Conservation (phyloP, 2,797 vertebrate genomes). For the Sebastes diploproa region DNA sequence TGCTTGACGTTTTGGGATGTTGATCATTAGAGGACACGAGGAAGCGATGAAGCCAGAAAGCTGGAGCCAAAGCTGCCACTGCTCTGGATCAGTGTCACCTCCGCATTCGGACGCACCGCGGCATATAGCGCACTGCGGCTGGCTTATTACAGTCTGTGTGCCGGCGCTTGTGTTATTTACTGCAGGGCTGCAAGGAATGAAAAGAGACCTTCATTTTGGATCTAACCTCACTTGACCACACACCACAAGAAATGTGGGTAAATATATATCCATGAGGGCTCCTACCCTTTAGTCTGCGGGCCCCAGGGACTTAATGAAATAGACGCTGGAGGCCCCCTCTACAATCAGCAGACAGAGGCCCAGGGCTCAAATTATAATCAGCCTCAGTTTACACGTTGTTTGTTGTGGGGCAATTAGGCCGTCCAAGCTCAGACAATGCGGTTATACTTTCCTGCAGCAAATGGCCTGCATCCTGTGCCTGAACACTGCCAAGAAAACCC, state of each 20-base stretch:
- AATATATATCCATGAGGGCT: slow-evolving; percentile 68
- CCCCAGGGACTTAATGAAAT: slow-evolving; percentile 68
- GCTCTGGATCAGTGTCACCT: slow-evolving; percentile 32
- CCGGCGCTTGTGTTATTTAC: slow-evolving; percentile 54
- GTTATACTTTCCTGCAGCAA: slow-evolving; percentile 77
- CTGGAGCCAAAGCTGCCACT: neutral
- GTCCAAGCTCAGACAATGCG: slow-evolving; percentile 74
- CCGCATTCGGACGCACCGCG: neutral
- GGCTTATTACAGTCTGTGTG: slow-evolving; percentile 30
- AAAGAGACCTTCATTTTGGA: slow-evolving; percentile 57
- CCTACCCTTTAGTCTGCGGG: slow-evolving; percentile 45
- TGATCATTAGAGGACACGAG: slow-evolving; percentile 23
- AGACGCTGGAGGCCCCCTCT: slow-evolving; percentile 50
- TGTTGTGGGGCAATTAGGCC: slow-evolving; percentile 79
- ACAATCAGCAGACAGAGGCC: slow-evolving; percentile 68
- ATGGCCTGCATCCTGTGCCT: slow-evolving; percentile 73
- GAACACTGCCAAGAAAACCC: slow-evolving; percentile 73
- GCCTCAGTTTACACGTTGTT: slow-evolving; percentile 79
- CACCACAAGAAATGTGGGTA: slow-evolving; percentile 74
- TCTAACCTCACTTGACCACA: slow-evolving; percentile 61
- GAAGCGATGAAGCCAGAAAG: slow-evolving; percentile 8
- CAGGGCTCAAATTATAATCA: slow-evolving; percentile 76
- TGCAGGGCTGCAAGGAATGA: slow-evolving; percentile 47
- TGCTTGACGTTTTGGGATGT: slow-evolving; percentile 5
- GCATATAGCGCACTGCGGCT: slow-evolving; percentile 5